Evolutionary conservation across 2,888 invertebrate species (phyloP).

Genomic region (Chromoteleia sp.): DNA sequence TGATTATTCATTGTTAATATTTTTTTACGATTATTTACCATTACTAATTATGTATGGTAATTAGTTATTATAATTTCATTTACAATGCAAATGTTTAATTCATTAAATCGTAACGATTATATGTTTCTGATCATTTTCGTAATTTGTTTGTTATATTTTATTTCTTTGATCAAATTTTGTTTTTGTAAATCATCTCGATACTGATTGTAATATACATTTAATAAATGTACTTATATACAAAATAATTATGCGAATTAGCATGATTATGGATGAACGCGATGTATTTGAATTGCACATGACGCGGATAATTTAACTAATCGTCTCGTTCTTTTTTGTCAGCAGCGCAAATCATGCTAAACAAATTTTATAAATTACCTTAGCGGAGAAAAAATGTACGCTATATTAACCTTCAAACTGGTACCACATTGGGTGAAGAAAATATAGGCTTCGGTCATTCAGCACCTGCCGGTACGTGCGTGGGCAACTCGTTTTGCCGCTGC

Average conservation of each 20-base stretch:
- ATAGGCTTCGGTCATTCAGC: slow-evolving; percentile 55
- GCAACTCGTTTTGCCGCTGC: slow-evolving; percentile 53
- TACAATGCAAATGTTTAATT: too few relatives aligned
- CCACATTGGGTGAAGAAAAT: slow-evolving; percentile 54
- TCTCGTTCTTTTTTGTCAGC: slow-evolving; percentile 1
- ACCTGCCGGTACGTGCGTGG: slow-evolving; percentile 63
- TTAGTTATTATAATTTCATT: too few relatives aligned
- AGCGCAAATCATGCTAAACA: slow-evolving; percentile 18
- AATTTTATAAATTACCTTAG: slow-evolving; percentile 45
- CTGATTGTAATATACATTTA: slow-evolving; percentile 10
- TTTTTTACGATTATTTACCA: too few relatives aligned
- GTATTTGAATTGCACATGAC: neutral
- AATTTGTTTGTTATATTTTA: too few relatives aligned
- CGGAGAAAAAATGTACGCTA: slow-evolving; percentile 56
- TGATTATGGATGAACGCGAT: slow-evolving; percentile 27
- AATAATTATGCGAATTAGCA: slow-evolving; percentile 37
- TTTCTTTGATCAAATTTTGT: too few relatives aligned
- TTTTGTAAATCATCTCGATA: too few relatives aligned
- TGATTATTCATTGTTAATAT: too few relatives aligned
- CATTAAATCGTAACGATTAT: too few relatives aligned
- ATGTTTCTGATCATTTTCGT: too few relatives aligned
- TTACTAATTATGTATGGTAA: too few relatives aligned
- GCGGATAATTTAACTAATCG: slow-evolving; percentile 24
- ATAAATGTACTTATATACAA: neutral
- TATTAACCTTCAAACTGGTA: slow-evolving; percentile 60